Evolutionary conservation across 2,888 invertebrate species (phyloP).

Genomic region (Sepiola atlantica): DNA sequence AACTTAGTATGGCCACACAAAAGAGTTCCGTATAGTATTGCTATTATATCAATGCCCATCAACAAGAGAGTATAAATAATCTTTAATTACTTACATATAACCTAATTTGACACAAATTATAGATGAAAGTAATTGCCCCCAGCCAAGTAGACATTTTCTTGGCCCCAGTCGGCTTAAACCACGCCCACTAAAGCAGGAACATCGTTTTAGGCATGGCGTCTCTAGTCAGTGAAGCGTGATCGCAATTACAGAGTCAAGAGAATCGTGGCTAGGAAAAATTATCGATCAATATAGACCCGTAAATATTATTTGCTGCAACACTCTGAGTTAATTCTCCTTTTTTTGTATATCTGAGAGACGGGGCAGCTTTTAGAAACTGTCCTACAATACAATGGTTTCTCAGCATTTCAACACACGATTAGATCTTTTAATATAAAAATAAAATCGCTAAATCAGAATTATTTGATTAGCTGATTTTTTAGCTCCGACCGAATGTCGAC

Average conservation of each 20-base stretch:
- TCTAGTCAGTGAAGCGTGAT: not conserved
- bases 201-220: not conserved
- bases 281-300: not conserved
- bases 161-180: not conserved
- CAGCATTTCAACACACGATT: not conserved
- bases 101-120: conserved; percentile 1
- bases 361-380: not conserved
- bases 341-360: not conserved
- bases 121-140: not conserved
- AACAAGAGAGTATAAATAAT: not conserved
- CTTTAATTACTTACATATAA: not conserved
- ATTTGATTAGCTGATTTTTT: not conserved
- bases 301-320: not conserved
- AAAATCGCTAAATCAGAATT: not conserved
- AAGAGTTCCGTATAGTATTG: not conserved
- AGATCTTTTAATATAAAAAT: too few species aligned
- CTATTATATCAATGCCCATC: not conserved
- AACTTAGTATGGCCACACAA: not conserved
- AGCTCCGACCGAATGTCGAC: not conserved
- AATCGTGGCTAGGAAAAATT: not conserved
- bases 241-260: not conserved
- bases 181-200: not conserved
- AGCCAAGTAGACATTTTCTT: not conserved
- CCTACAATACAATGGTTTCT: not conserved
- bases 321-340: not conserved